Conservation (phyloP, 1,140 invertebrate genomes). For the Sarcophaga bullata region DNA sequence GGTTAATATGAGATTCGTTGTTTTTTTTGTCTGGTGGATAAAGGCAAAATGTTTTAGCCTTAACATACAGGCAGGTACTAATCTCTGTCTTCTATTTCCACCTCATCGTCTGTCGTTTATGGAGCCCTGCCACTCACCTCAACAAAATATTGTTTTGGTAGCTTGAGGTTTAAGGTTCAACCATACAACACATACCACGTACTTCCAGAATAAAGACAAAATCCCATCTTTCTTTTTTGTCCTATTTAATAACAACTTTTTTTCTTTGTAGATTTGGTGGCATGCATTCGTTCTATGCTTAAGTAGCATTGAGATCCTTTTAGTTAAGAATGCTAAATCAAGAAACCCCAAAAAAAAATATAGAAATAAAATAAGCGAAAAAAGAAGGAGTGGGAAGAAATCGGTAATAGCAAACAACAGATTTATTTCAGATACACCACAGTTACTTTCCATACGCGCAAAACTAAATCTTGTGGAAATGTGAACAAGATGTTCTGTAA, state of each 20-base stretch:
- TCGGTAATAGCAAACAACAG: background rate
- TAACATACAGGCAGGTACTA: background rate
- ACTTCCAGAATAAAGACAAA: background rate
- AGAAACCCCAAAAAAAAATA: background rate
- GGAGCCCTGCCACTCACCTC: no score
- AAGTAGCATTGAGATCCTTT: conserved; percentile 25
- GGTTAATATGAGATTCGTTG: background rate
- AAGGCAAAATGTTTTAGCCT: background rate
- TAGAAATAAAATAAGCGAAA: no score
- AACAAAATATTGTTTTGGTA: background rate
- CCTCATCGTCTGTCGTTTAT: background rate
- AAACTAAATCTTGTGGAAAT: conserved; percentile 33
- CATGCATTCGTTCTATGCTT: conserved; percentile 9
- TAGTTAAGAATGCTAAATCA: conserved; percentile 1
- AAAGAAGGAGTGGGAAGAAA: background rate
- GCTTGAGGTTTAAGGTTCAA: conserved; percentile 36
- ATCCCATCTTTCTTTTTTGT: conserved; percentile 1
- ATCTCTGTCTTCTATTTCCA: background rate
- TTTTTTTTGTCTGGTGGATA: background rate
- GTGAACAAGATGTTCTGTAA: no score
- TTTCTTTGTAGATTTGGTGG: background rate
- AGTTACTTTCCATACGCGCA: background rate
- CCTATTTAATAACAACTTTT: background rate
- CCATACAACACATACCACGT: conserved; percentile 13
- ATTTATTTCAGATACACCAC: background rate